These are phyloP conservation scores for Microcebus griseorufus DNA, from an alignment of 2,113 vertebrate genomes.

Conservation along the genomic window DNA sequence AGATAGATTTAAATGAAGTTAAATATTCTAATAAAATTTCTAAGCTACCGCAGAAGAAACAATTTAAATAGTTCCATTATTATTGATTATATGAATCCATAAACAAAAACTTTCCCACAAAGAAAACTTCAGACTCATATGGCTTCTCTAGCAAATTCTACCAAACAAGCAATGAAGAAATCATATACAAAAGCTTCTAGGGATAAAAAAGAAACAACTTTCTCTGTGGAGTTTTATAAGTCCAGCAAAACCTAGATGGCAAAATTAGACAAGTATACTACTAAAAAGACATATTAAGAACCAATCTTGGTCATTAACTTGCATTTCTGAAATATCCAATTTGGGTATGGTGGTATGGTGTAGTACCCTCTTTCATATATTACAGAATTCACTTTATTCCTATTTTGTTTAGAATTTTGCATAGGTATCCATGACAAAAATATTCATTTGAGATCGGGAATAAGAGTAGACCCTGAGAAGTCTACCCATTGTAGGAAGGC, in stretches of 20 bases:
- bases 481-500: not conserved
- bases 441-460: not conserved
- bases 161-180: not conserved
- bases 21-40: not conserved
- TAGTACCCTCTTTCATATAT: not conserved
- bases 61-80: not conserved
- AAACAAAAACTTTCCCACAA: not conserved
- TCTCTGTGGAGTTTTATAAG: not conserved
- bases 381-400: not conserved
- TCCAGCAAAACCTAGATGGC: not conserved
- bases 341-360: not conserved
- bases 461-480: not conserved
- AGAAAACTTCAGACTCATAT: not conserved
- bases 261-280: not conserved
- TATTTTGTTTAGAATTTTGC: constrained; percentile 5
- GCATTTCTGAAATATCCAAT: not conserved
- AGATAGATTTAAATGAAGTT: not conserved
- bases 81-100: not conserved
- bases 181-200: not conserved
- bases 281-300: not conserved
- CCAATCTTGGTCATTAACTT: not conserved
- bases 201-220: not conserved
- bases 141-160: not conserved
- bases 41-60: not conserved
- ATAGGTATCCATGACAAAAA: not conserved